Evolutionary conservation across 2,797 vertebrate species (phyloP), one percentile per base, ranked within the genome.

Genomic region (Oreochromis grahami): DNA sequence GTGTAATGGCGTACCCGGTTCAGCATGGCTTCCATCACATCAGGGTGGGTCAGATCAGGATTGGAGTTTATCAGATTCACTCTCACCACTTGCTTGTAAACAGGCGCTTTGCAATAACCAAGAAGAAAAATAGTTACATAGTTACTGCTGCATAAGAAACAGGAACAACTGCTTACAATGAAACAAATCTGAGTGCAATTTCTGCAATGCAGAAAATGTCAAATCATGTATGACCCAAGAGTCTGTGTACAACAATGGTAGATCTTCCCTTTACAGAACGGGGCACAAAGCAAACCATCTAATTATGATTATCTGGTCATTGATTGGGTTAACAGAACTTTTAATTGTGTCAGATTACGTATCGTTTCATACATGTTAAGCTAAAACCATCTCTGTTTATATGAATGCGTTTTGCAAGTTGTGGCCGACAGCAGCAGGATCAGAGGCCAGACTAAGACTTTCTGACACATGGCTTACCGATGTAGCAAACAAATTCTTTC

Each of bases 1-100:
- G 29, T 0, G 1, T 17, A 15, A 58, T 58, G 15, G 32, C 29
- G 6, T 58, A 0, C 56, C 8, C 34, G 56, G 29, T 19, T 34
- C 0, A 58, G 56, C 56, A 58, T 58, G 15, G 56, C 56, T 34
- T 58, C 15, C 56, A 34, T 58, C 56, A 58, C 29, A 34, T 19
- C 56, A 58, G 56, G 29, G 3, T 32, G 15, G 56, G 29, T 58
- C 56, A 19, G 56, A 19, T 58, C 15, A 6, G 15, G 56, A 34
- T 5, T 6, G 56, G 29, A 34, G 56, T 34, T 58, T 17, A 34
- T 58, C 56, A 58, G 29, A 32, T 34, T 58, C 56, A 58, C 56
- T 34, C 2, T 0, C 56, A 58, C 8, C 56, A 58, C 56, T 19
- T 58, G 15, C 56, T 58, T 19, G 29, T 58, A 58, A 58, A 34